A percentile compares a stretch with the other conserved stretches of the same genome.
Conservation (phyloP, 2,113 vertebrate genomes). For the Steatornis caripensis region DNA sequence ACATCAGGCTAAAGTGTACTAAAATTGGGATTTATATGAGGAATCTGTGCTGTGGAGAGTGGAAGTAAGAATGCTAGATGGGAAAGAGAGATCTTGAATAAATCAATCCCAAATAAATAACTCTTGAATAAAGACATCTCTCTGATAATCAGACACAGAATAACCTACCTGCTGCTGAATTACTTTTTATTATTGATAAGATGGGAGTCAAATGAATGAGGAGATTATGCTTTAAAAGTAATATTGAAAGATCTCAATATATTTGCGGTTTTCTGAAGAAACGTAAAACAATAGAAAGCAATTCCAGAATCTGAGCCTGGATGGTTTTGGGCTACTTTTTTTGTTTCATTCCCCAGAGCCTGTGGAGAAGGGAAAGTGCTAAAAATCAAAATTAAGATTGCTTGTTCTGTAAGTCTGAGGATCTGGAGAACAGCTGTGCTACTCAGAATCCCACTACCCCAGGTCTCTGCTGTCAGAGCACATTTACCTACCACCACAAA, state of each 20-base stretch:
- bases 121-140: not conserved
- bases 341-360: not conserved
- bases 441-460: not conserved
- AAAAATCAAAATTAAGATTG: not conserved
- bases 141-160: not conserved
- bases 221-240: not conserved
- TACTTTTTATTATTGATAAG: not conserved
- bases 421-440: not conserved
- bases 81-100: not conserved
- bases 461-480: not conserved
- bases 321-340: not conserved
- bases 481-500: not conserved
- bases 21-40: not conserved
- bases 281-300: not conserved
- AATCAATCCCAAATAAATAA: not conserved
- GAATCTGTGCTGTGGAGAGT: not conserved
- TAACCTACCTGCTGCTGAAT: not conserved
- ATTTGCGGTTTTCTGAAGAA: not conserved
- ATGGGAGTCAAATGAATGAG: not conserved
- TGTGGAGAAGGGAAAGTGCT: not conserved
- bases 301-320: not conserved
- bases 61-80: not conserved
- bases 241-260: not conserved
- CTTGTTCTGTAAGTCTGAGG: not conserved
- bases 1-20: not conserved